Base-by-base conservation (phyloP, 1,140 invertebrate genomes). In the Pachypeltis micranthus region DNA sequence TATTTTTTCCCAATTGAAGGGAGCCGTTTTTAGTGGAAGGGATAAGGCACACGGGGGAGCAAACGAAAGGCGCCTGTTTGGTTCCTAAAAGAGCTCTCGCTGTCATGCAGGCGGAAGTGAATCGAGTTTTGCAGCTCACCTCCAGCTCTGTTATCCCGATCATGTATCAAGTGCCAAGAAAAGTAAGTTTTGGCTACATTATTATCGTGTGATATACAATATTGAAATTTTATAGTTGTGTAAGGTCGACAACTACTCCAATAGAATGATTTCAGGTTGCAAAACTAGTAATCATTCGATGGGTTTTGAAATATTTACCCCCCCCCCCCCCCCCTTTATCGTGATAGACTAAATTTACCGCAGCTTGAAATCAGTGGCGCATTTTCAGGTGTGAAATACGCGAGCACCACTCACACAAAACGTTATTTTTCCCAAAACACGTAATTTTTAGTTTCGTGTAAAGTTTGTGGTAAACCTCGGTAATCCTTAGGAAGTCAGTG, bases 31-130 rank as follows among this genome's bases (percentile, higher is more conserved):
- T 93, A 0, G 86, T 87, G 62, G 90, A 93, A 75, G 90, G 90
- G 29, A 81, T 88, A 63, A 78, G 86, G 66, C 87, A 90, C 76
- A 75, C 82, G 71, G 90, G 90, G 26, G 88, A 91, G 67, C 92
- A 95, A 73, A 93, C 90, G 0, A 95, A 95, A 76, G 92, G 92
- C 14, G 90, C 88, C 19, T 92, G 90, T 70, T 71, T 96, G 44
- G 85, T 96, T 31, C 92, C 93, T 4, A 97, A 97, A 75, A 78
- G 91, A 68, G 91, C 91, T 1, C 76, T 97, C 10, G 86, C 90
- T 71, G 90, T 96, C 1, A 96, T 96, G 93, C 86, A 92, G 68
- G 91, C 88, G 1, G 93, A 97, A 79, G 92, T 96, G 1, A 93
- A 96, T 75, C 77, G 92, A 69, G 77, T 97, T 16, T 74, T 96